phyloP scores from a whole-genome alignment of 2,113 vertebrate genomes.

The Phylloscopus trochiloides region DNA sequence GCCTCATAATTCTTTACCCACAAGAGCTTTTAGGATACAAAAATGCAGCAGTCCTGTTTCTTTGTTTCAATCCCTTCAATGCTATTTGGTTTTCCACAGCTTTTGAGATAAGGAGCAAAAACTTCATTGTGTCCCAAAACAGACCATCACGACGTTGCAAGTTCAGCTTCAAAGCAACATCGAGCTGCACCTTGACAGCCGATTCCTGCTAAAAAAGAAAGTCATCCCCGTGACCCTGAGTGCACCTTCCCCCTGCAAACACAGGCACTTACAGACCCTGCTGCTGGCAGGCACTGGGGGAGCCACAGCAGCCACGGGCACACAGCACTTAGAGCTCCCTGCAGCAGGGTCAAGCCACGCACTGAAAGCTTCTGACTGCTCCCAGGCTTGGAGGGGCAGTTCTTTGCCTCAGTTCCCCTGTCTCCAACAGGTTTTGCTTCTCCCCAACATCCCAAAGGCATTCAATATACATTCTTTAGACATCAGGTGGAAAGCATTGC shows the following conservation, averaged over 20 bases:
- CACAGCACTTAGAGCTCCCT: background rate
- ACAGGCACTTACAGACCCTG: background rate
- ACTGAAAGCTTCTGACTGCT: background rate
- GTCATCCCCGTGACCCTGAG: background rate
- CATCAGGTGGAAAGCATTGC: background rate
- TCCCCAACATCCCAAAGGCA: background rate
- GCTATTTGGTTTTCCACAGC: conserved; percentile 46
- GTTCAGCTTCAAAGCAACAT: background rate
- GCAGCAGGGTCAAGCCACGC: background rate
- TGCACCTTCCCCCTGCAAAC: background rate
- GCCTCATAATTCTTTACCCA: background rate
- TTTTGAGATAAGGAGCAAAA: conserved; percentile 15
- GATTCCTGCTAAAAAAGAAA: background rate
- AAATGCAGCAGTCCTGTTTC: background rate
- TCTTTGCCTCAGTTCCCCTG: background rate
- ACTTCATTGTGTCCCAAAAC: background rate
- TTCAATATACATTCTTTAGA: conserved; percentile 16
- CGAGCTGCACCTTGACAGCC: background rate
- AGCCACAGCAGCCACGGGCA: background rate
- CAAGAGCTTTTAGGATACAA: background rate
- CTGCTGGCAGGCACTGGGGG: background rate
- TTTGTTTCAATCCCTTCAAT: background rate
- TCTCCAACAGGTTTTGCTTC: background rate
- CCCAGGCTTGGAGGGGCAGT: background rate
- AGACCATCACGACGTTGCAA: background rate